Conservation (phyloP, 2,797 vertebrate species). For the Hypotaenidia okinawae region DNA sequence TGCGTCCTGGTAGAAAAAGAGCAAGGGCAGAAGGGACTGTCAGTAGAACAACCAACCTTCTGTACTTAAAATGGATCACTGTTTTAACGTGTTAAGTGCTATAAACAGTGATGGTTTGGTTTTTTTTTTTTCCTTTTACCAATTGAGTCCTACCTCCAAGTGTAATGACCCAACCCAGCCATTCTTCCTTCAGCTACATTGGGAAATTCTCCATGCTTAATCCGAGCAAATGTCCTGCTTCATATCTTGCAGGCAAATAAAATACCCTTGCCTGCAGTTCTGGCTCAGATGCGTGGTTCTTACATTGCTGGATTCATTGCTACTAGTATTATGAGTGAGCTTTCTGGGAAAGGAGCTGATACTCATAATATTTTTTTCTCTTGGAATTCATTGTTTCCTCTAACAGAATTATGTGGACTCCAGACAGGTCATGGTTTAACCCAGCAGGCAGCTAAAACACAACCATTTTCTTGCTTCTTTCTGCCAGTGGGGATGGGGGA, state of each 20-base stretch:
- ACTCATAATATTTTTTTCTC: neutral
- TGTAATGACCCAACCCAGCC: neutral
- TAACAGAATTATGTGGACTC: neutral
- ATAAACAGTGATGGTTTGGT: neutral
- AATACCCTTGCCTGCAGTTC: neutral
- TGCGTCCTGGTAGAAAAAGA: neutral
- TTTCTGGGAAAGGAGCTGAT: neutral
- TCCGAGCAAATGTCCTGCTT: constrained; percentile 9
- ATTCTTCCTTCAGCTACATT: constrained; percentile 23
- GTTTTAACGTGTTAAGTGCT: neutral
- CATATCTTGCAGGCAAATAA: constrained; percentile 44
- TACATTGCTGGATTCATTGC: neutral
- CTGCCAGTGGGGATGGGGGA: too few species aligned
- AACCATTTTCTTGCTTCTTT: too few species aligned
- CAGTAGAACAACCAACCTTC: neutral
- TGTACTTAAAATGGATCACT: neutral
- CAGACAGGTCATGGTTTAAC: neutral
- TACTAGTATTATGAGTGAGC: neutral
- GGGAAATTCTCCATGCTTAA: constrained; percentile 17
- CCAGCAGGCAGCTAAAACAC: too few species aligned
- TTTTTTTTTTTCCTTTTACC: neutral
- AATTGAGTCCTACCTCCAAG: neutral
- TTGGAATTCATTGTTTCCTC: neutral
- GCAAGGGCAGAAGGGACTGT: neutral
- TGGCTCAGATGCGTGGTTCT: neutral